Evolutionary conservation across 2,888 invertebrate genomes (phyloP), one percentile per base, ranked within the genome.

Genomic region (Neoscelio sp.): DNA sequence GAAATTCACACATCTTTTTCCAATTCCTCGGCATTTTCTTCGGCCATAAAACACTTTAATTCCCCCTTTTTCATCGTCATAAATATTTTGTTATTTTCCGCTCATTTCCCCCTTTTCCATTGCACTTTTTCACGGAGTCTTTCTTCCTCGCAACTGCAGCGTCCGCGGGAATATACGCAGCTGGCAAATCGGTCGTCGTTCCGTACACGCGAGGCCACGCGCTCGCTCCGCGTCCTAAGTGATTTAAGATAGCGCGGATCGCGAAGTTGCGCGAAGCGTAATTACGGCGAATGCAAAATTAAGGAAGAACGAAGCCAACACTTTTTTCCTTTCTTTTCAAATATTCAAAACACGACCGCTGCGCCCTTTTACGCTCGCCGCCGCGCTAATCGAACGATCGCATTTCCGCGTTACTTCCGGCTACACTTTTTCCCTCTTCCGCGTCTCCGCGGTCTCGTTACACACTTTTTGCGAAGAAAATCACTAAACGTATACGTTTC

Each of bases 231-330:
- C 44, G 58, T 71, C 71, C 67, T 70, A 75, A 76, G 75, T 79
- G 75, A 75, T 79, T 79, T 71, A 79, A 75, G 79, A 76, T 71
- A 71, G 40, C 65, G 67, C 48, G 65, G 60, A 54, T 76, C 56
- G 71, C 65, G 23, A 42, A 68, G 48, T 68, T 68, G 60, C 30
- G 52, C 48, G 8, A 33, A 74, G 40, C 26, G 48, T 65, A 74
- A 74, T 74, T 64, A 64, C 38, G 35, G 46, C 50, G 35, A 40
- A 58, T 42, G 20, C 40, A 15, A 70, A 70, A 58, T 30, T 18
- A 33, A 20, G 17, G 17, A 1, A 46, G 42, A n/a, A n/a, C 46
- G 7, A 10, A 1, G 20, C 12, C 35, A 35, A 6, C 35, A 17
- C 23, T 52, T 62, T 60, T 62, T 58, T 65, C 23, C 26, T n/a